These are phyloP conservation scores for Natator depressus DNA, from an alignment of 2,113 vertebrate species.

Conservation along the genomic window DNA sequence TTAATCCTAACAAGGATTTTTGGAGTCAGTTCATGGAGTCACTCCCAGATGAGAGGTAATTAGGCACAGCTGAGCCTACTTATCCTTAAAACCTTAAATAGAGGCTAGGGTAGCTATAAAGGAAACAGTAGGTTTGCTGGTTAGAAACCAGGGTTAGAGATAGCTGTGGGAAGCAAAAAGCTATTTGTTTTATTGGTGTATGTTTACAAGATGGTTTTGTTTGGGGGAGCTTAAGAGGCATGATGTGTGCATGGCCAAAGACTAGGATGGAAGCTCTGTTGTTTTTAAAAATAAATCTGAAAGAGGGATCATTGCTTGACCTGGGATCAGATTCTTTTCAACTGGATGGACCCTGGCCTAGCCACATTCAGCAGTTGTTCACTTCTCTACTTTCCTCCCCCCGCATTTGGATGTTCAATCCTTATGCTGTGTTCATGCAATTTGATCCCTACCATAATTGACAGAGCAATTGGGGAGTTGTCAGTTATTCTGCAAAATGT, in stretches of 20 bases:
- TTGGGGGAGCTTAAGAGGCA: not conserved
- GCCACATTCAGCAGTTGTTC: not conserved
- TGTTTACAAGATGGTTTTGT: not conserved
- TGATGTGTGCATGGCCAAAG: not conserved
- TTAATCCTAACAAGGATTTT: not conserved
- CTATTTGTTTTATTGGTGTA: not conserved
- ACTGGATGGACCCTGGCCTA: not conserved
- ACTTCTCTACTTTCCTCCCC: not conserved
- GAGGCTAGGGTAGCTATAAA: not conserved
- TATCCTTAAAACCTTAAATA: not conserved
- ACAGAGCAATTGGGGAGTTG: constrained; percentile 16
- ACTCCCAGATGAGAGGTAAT: not conserved
- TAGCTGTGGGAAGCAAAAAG: not conserved
- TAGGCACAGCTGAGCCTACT: not conserved
- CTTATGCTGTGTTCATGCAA: not conserved
- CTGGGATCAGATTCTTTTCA: not conserved
- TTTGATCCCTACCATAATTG: constrained; percentile 13
- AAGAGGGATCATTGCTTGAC: not conserved
- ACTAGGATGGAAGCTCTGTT: not conserved
- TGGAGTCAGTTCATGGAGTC: not conserved
- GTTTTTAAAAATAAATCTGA: not conserved
- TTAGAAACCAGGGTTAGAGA: not conserved
- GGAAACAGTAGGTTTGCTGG: not conserved
- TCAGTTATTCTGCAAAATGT: not conserved
- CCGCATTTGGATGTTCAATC: accelerated